Evolutionary conservation across 2,888 invertebrate genomes (phyloP).

Genomic region (Gastrophysa polygoni): DNA sequence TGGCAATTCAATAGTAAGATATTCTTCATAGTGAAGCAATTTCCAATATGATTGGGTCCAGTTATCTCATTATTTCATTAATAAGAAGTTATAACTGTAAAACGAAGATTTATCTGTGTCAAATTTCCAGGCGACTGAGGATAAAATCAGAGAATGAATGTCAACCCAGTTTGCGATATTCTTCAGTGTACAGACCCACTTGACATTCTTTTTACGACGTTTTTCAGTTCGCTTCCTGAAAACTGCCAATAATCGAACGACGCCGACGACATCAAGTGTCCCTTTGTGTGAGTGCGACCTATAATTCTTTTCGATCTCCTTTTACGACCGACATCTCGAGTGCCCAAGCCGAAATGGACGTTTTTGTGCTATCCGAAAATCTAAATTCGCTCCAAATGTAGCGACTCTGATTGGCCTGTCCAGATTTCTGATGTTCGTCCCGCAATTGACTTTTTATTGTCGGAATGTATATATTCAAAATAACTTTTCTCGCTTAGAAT

Average conservation of each 20-base stretch:
- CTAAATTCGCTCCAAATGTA: background rate
- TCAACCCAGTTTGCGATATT: no score
- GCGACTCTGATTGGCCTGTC: background rate
- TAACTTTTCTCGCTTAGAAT: no score
- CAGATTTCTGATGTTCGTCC: background rate
- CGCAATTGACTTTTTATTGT: background rate
- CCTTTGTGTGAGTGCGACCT: conserved; percentile 13
- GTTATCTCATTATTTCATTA: no score
- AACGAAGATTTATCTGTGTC: no score
- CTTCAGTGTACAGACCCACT: conserved; percentile 3
- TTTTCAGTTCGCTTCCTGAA: conserved; percentile 17
- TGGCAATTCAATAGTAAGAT: no score
- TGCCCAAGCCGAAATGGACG: background rate
- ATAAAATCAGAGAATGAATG: no score
- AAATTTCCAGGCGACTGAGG: no score
- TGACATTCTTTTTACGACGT: conserved; percentile 21
- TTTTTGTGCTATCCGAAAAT: conserved; percentile 14
- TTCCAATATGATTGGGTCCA: no score
- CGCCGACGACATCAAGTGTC: conserved; percentile 3
- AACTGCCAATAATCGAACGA: conserved; percentile 16
- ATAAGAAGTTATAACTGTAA: no score
- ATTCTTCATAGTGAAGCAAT: no score
- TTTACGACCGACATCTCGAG: background rate
- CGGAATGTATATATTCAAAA: no score
- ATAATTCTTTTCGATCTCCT: conserved; percentile 18